Evolutionary conservation across 2,797 vertebrate genomes (phyloP), one percentile per base, ranked within the genome.

Genomic region (Falco biarmicus): DNA sequence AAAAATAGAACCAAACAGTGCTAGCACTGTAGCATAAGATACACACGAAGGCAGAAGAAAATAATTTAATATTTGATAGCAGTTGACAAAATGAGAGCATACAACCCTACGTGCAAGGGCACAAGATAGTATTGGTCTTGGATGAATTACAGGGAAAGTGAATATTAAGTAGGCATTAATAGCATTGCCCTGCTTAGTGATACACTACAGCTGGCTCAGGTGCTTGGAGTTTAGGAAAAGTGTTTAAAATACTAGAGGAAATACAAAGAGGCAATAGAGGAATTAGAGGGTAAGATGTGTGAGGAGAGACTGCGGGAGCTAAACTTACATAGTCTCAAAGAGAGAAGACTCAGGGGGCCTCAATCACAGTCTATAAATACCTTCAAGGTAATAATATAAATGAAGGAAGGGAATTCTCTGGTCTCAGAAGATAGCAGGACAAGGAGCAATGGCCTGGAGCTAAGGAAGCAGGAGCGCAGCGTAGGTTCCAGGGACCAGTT

Each of bases 311-410:
- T 95, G 89, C 0, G 41, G 89, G 95, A 97, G 87, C 94, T 97
- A 96, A 97, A 97, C 95, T 97, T 96, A 94, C 93, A 88, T 45
- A 94, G 93, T 96, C 96, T 97, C 96, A 93, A 81, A 97, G 96
- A 96, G 50, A 85, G 80, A 90, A 96, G 87, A 37, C 96, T 97
- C 97, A 81, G 26, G 97, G 89, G 97, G 92, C 87, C 80, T 89
- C 93, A 95, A 97, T 96, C 96, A 95, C 91, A 94, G 96, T 97
- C 97, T 97, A 97, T 97, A 97, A 97, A 97, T 97, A 97, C 97
- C 96, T 97, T 95, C 96, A 97, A 97, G 97, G 96, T 97, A 97
- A 97, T 96, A 97, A 97, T 96, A 97, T 97, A 97, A 97, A 97
- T 97, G 97, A 97, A 97, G 97, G 91, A 96, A 97, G 97, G 97